These are phyloP conservation scores for Anomalospiza imberbis DNA, from an alignment of 2,797 vertebrate genomes.

Conservation along the genomic window DNA sequence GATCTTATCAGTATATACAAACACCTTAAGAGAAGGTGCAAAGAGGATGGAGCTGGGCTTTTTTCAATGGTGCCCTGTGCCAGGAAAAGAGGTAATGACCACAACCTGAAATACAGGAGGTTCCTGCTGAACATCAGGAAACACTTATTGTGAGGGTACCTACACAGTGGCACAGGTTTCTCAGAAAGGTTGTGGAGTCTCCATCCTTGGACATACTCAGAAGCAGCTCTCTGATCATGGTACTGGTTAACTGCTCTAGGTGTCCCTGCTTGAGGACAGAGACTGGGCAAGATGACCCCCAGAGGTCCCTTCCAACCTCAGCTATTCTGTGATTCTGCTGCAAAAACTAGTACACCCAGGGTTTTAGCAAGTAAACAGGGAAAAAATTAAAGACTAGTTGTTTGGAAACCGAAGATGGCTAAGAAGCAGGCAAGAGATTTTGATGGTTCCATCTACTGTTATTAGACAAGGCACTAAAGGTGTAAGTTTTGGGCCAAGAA, in stretches of 20 bases:
- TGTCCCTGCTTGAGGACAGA: background rate
- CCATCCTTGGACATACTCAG: background rate
- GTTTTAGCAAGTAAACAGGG: background rate
- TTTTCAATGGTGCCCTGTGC: background rate
- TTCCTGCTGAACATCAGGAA: background rate
- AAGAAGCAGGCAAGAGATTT: background rate
- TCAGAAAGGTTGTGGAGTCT: background rate
- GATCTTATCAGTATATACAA: background rate
- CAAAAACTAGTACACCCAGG: background rate
- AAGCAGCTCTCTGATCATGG: background rate
- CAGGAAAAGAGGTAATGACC: background rate
- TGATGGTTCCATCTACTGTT: background rate
- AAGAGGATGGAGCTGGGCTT: background rate
- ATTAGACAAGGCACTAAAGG: background rate
- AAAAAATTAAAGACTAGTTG: background rate
- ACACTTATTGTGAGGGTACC: background rate
- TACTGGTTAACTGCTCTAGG: background rate
- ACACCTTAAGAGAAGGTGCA: background rate
- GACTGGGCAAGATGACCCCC: background rate
- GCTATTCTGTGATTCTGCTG: background rate
- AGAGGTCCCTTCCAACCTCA: background rate
- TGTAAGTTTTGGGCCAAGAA: background rate
- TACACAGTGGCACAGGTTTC: background rate
- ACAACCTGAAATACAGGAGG: background rate
- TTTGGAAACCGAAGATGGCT: background rate